Evolutionary conservation across 2,888 invertebrate species (phyloP).

Genomic region (Eilema griseolum): DNA sequence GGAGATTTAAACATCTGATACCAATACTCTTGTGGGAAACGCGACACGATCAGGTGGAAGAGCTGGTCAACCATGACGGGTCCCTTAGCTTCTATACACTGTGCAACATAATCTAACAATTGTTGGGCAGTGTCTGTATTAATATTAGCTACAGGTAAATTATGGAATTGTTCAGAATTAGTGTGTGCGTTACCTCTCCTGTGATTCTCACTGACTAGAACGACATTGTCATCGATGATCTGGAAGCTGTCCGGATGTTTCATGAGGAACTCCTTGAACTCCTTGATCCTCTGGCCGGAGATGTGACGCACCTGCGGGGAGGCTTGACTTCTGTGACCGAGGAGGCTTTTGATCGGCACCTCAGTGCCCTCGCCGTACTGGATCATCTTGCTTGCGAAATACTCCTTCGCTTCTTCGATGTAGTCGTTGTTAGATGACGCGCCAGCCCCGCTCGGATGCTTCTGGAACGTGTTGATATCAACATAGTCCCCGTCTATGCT

Average conservation of each 20-base stretch:
- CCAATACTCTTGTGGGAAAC: conserved; percentile 93
- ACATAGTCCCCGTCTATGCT: conserved; percentile 97
- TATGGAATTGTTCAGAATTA: conserved; percentile 89
- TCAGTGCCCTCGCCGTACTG: conserved; percentile 98
- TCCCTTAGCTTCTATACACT: conserved; percentile 93
- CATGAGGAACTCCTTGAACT: conserved; percentile 95
- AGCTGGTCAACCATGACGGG: conserved; percentile 95
- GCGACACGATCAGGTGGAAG: conserved; percentile 92
- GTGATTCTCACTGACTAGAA: conserved; percentile 91
- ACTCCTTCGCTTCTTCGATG: conserved; percentile 98
- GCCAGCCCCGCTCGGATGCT: conserved; percentile 87
- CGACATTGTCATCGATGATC: conserved; percentile 94
- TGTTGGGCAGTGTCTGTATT: conserved; percentile 94
- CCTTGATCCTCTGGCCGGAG: conserved; percentile 96
- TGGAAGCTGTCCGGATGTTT: conserved; percentile 95
- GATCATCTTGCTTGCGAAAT: conserved; percentile 97
- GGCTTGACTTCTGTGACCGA: conserved; percentile 98
- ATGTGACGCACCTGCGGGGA: conserved; percentile 98
- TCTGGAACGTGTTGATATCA: conserved; percentile 93
- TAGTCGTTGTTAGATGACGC: conserved; percentile 93
- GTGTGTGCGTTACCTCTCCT: conserved; percentile 89
- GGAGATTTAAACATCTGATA: conserved; percentile 96
- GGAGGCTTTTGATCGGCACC: conserved; percentile 98
- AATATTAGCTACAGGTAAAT: conserved; percentile 92
- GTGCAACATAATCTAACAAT: conserved; percentile 93